Conservation (phyloP, 30 jellyfish, hydroid and myxozoan genomes). For the Phacellophora camtschatica region DNA sequence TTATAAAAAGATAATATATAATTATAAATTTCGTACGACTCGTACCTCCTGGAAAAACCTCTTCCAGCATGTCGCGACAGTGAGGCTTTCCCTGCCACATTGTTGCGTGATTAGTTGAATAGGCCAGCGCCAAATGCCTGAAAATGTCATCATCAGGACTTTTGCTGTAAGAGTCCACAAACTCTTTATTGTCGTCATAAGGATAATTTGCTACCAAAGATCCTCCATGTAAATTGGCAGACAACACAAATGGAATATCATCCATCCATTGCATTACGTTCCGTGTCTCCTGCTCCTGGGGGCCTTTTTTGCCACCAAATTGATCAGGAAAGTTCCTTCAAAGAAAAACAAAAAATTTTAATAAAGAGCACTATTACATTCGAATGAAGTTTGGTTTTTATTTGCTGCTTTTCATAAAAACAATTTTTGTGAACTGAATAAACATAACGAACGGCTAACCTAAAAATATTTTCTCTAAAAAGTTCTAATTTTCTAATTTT, state of each 20-base stretch:
- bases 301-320: slow-evolving; percentile 20
- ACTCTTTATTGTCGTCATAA: slow-evolving; percentile 73
- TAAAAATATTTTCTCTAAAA: too few species aligned
- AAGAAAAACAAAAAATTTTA: slow-evolving; percentile 62
- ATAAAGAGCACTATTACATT: too few species aligned
- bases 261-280: slow-evolving; percentile 71
- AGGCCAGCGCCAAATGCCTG: slow-evolving; percentile 69
- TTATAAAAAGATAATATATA: too few species aligned
- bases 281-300: slow-evolving; percentile 76
- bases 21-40: too few species aligned
- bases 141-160: slow-evolving; percentile 92
- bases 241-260: slow-evolving; percentile 82
- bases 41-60: slow-evolving; percentile 67
- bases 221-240: slow-evolving; percentile 98
- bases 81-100: slow-evolving; percentile 80
- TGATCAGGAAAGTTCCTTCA: slow-evolving; percentile 97
- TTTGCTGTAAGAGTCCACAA: slow-evolving; percentile 41
- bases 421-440: too few species aligned
- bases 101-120: slow-evolving; percentile 80
- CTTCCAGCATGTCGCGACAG: slow-evolving; percentile 59
- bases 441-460: too few species aligned
- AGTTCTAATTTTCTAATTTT: too few species aligned
- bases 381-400: too few species aligned
- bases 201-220: slow-evolving; percentile 98
- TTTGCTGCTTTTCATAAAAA: too few species aligned